Percentiles rank a stretch among this genome's conserved stretches.
Conservation (phyloP, 2,888 invertebrate genomes). For the Mystacides longicornis region DNA sequence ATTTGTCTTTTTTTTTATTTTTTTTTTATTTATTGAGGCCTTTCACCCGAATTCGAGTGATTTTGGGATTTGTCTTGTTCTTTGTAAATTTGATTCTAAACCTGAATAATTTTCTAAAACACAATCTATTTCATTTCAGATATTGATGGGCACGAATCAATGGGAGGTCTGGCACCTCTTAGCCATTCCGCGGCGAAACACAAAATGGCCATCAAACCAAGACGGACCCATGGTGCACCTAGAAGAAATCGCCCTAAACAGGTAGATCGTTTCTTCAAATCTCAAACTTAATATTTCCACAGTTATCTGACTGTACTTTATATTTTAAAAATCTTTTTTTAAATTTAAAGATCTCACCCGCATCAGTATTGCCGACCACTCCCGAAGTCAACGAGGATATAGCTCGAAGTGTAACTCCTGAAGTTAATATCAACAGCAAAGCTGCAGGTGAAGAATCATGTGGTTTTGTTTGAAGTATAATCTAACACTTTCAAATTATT, state of each 20-base stretch:
- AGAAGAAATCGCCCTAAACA: constrained; percentile 54
- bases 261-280: too few relatives aligned
- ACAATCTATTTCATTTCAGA: constrained; percentile 19
- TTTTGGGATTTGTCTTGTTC: too few relatives aligned
- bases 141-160: constrained; percentile 44
- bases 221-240: constrained; percentile 67
- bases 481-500: too few relatives aligned
- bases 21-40: too few relatives aligned
- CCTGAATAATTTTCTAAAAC: too few relatives aligned
- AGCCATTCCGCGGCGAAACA: constrained; percentile 76
- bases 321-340: too few relatives aligned
- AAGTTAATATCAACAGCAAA: constrained; percentile 33
- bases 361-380: constrained; percentile 58
- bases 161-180: constrained; percentile 52
- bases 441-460: constrained; percentile 15
- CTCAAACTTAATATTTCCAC: too few relatives aligned
- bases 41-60: too few relatives aligned
- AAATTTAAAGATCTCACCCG: constrained; percentile 48
- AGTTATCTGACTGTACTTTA: too few relatives aligned
- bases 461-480: too few relatives aligned
- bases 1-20: too few relatives aligned
- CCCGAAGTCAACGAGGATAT: constrained; percentile 73
- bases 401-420: constrained; percentile 57
- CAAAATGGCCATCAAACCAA: constrained; percentile 70
- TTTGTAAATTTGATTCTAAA: too few relatives aligned